These are phyloP conservation scores for Choreutis nemorana DNA, from an alignment of 2,888 invertebrate genomes.

Conservation along the genomic window DNA sequence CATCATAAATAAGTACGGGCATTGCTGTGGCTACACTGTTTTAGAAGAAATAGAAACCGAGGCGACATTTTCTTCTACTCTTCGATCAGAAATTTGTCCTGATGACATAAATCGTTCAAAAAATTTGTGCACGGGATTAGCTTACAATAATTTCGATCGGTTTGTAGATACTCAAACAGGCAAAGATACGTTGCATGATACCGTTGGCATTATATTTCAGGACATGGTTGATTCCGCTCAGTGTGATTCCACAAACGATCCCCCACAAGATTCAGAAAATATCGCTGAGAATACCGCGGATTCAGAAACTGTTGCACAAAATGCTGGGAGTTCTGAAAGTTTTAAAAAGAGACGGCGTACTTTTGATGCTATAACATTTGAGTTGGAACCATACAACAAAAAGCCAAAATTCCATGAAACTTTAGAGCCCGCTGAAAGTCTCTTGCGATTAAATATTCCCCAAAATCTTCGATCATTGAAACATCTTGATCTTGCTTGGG, in stretches of 20 bases:
- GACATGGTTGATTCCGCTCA: constrained; percentile 1
- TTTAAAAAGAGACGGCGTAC: constrained; percentile 1
- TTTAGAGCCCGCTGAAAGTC: neutral
- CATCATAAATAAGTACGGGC: constrained; percentile 3
- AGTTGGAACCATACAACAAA: constrained; percentile 1
- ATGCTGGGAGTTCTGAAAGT: constrained; percentile 2
- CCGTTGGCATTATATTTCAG: constrained; percentile 1
- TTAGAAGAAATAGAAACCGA: constrained; percentile 3
- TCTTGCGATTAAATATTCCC: constrained; percentile 10
- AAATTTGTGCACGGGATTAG: constrained; percentile 2
- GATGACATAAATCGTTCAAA: constrained; percentile 1
- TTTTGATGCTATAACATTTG: constrained; percentile 2
- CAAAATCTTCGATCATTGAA: constrained; percentile 10
- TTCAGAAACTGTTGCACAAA: neutral
- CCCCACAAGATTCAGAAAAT: constrained; percentile 1
- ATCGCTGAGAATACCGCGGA: neutral
- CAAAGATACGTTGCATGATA: constrained; percentile 1
- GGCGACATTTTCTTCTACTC: constrained; percentile 3
- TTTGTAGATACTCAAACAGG: constrained; percentile 3
- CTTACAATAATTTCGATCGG: constrained; percentile 4
- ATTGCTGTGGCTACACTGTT: constrained; percentile 3
- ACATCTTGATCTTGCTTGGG: constrained; percentile 11
- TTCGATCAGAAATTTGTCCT: constrained; percentile 3
- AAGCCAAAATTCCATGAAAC: constrained; percentile 1
- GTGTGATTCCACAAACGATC: constrained; percentile 1